Evolutionary conservation across 1,140 invertebrate species (phyloP).

Genomic region (Octopus bimaculoides): DNA sequence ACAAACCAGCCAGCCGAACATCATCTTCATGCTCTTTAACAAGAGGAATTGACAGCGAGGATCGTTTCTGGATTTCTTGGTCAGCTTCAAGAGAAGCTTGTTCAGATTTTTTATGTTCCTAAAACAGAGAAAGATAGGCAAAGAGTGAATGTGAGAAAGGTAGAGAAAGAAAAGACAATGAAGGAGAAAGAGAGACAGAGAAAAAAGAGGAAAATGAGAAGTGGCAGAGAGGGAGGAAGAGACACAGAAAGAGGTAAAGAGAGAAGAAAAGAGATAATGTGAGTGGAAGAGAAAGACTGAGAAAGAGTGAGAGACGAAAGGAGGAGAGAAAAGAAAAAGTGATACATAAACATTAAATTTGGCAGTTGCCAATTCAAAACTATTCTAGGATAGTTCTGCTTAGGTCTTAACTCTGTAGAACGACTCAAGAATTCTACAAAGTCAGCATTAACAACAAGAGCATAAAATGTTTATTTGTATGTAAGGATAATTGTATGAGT

Average conservation of each 20-base stretch:
- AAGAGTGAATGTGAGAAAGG: not conserved
- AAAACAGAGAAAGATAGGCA: conserved; percentile 16
- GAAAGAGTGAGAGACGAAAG: not conserved
- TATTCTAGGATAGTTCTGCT: too few species aligned
- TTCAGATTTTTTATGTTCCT: conserved; percentile 68
- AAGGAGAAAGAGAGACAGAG: not conserved
- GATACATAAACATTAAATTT: not conserved
- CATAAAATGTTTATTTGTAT: not conserved
- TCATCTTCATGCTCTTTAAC: conserved; percentile 79
- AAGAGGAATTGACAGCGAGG: conserved; percentile 74
- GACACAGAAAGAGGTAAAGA: not conserved
- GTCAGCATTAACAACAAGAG: not conserved
- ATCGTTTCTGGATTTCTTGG: conserved; percentile 72
- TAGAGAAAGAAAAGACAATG: not conserved
- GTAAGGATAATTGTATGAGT: not conserved
- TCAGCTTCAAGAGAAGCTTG: conserved; percentile 70
- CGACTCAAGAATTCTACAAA: too few species aligned
- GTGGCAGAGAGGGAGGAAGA: not conserved
- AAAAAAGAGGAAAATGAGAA: not conserved
- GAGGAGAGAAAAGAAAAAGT: not conserved
- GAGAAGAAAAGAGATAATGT: not conserved
- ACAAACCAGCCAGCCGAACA: conserved; percentile 72
- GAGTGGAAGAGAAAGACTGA: not conserved
- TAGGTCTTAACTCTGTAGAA: too few species aligned
- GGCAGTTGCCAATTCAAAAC: too few species aligned